Conservation (phyloP, 2,888 invertebrate genomes). For the Argyresthia goedartella region DNA sequence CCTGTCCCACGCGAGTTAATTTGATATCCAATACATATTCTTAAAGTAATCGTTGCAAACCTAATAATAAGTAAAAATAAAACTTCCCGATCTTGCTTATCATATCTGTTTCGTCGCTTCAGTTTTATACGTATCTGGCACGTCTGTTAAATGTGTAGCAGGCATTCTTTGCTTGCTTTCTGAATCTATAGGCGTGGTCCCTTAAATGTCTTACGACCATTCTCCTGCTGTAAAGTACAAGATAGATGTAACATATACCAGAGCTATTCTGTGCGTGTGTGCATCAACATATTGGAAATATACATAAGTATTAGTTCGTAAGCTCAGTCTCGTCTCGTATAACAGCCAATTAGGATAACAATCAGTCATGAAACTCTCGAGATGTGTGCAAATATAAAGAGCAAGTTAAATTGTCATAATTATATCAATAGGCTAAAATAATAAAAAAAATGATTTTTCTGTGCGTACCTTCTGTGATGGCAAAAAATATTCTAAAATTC, state of each 20-base stretch:
- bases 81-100: constrained; percentile 19
- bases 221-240: constrained; percentile 68
- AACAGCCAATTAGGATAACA: constrained; percentile 48
- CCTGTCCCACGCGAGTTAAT: constrained; percentile 55
- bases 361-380: constrained; percentile 49
- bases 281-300: constrained; percentile 43
- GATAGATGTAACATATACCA: constrained; percentile 59
- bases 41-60: not conserved
- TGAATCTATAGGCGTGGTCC: constrained; percentile 41
- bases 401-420: constrained; percentile 48
- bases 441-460: constrained; percentile 50
- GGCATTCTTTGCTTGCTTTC: too few relatives aligned
- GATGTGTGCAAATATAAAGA: constrained; percentile 33
- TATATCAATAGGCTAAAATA: constrained; percentile 63
- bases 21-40: constrained; percentile 32
- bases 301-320: constrained; percentile 48
- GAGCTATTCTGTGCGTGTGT: constrained; percentile 22
- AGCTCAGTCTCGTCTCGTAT: constrained; percentile 56
- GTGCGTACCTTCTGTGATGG: constrained; percentile 66
- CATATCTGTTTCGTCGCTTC: not conserved
- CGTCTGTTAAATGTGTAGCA: not conserved
- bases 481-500: constrained; percentile 62
- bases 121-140: not conserved
- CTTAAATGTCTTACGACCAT: constrained; percentile 53
- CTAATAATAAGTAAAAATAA: constrained; percentile 52